phyloP scores from a whole-genome alignment of 2,113 vertebrate species.

The Elachura formosa region DNA sequence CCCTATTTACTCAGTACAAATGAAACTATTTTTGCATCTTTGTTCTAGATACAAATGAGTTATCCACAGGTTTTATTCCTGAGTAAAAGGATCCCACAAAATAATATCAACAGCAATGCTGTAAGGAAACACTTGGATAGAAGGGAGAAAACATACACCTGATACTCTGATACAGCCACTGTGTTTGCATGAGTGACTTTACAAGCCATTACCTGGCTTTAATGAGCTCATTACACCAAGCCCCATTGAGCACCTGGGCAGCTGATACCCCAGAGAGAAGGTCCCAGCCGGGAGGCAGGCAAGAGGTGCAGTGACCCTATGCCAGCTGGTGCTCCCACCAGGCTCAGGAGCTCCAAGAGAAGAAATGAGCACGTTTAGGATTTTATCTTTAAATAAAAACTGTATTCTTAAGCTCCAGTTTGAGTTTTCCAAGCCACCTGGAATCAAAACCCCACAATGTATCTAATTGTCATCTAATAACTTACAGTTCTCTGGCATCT shows the following conservation, averaged over 20 bases:
- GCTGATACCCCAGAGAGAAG: background rate
- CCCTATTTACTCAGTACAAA: background rate
- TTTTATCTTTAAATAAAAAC: background rate
- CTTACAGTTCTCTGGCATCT: background rate
- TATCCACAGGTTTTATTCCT: background rate
- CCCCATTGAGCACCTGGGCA: background rate
- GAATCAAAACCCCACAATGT: background rate
- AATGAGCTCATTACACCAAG: conserved; percentile 92
- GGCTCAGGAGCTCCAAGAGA: background rate
- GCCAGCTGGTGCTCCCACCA: background rate
- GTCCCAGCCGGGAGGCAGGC: background rate
- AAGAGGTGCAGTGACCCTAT: background rate
- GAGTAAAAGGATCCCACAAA: background rate
- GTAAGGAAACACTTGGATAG: background rate
- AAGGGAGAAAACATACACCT: conserved; percentile 19
- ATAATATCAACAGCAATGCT: background rate
- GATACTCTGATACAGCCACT: conserved; percentile 72
- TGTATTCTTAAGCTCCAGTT: background rate
- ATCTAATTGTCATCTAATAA: background rate
- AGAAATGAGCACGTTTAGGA: background rate
- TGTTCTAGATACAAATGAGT: background rate
- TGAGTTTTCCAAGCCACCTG: background rate
- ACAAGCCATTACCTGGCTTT: conserved; percentile 88
- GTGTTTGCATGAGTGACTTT: conserved; percentile 73
- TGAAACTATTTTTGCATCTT: background rate